Percentiles rank a stretch among this genome's conserved stretches.
Evolutionary conservation across 2,113 vertebrate species (phyloP).

Genomic region (Diglossa brunneiventris): DNA sequence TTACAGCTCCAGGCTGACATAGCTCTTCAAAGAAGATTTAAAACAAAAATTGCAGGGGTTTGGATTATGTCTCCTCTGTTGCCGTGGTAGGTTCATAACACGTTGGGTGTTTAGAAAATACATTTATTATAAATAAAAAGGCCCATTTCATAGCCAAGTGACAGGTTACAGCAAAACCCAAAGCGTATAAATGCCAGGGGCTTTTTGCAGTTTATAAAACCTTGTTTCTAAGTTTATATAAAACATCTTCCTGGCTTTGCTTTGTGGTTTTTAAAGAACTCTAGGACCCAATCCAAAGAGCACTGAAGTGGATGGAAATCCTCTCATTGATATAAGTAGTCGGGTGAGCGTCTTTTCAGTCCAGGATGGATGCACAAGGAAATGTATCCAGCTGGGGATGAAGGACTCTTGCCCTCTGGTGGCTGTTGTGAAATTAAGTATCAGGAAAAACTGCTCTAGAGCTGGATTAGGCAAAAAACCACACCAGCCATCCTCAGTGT

Average conservation of each 20-base stretch:
- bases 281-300: neutral
- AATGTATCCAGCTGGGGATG: neutral
- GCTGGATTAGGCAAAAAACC: neutral
- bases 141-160: neutral
- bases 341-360: neutral
- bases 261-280: neutral
- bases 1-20: neutral
- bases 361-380: neutral
- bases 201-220: conserved; percentile 25
- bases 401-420: conserved; percentile 9
- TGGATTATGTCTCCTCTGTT: neutral
- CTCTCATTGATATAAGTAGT: neutral
- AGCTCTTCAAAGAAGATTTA: neutral
- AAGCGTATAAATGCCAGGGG: neutral
- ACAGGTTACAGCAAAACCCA: neutral
- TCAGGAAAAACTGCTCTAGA: neutral
- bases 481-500: neutral
- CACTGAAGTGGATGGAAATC: neutral
- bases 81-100: neutral
- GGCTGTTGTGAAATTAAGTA: neutral
- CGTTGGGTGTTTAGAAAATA: neutral
- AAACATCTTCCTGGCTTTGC: neutral
- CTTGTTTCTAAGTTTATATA: conserved; percentile 14
- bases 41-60: neutral
- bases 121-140: conserved; percentile 7